Base-by-base conservation (phyloP, 2,113 vertebrate genomes). In the Chionomys nivalis region DNA sequence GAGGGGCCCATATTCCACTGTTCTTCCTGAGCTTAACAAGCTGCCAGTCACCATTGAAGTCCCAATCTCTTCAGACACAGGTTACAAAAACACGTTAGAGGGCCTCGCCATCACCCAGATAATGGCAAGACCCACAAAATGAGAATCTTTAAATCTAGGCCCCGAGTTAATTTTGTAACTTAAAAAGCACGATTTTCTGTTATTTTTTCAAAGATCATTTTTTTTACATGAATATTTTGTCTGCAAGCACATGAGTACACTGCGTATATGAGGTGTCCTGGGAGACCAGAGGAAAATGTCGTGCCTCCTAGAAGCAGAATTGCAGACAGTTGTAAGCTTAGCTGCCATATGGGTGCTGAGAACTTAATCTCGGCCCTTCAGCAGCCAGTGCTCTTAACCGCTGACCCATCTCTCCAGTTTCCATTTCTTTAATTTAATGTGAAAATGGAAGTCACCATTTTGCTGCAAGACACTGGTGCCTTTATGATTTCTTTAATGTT, bases 401-500 rank as follows among this genome's bases (percentile, higher is more conserved):
- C 36, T 39, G 12, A 81, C 55, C 36, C 36, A 26, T 39, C 36
- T 82, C 55, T 61, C 52, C 14, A 63, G n/a, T 89, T 97, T 49
- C 44, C n/a, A 55, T 70, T 81, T 82, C 52, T 52, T 8, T 85
- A 55, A 55, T 76, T 72, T 90, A 28, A 61, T 7, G 3, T 87
- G 39, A 88, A 90, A 96, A 68, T 55, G 42, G 73, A 94, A 89
- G 52, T 68, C 76, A 81, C 12, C 28, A 1, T 26, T 31, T 33
- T 95, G 33, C 61, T 92, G 14, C 49, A 81, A 94, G 76, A 77
- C 0, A 0, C 17, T 89, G 49, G 44, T 81, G 68, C 52, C 68
- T 96, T 76, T 49, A n/a, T 82, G 65, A 70, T 13, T 66, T 92
- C 75, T 91, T 92, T 92, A n/a, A 81, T 92, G 36, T 73, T 88